Percentiles rank a stretch among this genome's conserved stretches.
Conservation (phyloP, 2,113 vertebrate species). For the Orthonyx spaldingii region DNA sequence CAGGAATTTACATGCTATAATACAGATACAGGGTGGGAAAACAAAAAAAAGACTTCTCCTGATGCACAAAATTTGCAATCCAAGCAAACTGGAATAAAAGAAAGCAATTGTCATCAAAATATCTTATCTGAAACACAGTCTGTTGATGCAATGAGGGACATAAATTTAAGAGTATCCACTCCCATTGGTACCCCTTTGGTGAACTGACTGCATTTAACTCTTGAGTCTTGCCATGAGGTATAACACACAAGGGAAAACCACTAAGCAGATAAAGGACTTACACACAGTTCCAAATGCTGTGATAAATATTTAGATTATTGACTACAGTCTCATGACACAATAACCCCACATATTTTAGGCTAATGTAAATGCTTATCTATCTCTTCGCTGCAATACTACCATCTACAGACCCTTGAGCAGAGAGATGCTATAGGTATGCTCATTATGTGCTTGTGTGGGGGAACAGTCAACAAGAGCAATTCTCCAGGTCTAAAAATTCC, state of each 20-base stretch:
- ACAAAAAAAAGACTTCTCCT: neutral
- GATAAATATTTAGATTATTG: neutral
- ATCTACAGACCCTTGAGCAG: neutral
- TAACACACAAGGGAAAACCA: neutral
- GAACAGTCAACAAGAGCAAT: neutral
- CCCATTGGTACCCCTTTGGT: neutral
- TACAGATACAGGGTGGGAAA: neutral
- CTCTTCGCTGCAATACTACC: neutral
- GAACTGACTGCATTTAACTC: neutral
- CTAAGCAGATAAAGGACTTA: neutral
- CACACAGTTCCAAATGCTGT: neutral
- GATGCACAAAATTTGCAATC: neutral
- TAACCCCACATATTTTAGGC: neutral
- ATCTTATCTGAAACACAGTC: neutral
- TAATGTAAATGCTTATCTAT: neutral
- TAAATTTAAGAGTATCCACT: neutral
- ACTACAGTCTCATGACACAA: neutral
- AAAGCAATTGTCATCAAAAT: neutral
- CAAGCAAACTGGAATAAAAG: neutral
- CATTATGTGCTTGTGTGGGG: neutral
- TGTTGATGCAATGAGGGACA: neutral
- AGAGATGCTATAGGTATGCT: neutral
- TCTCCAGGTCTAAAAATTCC: neutral
- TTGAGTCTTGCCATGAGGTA: neutral
- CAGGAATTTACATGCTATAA: neutral